Evolutionary conservation across 1,140 invertebrate species (phyloP), one percentile per base, ranked within the genome.

Genomic region (Trichogramma pretiosum): DNA sequence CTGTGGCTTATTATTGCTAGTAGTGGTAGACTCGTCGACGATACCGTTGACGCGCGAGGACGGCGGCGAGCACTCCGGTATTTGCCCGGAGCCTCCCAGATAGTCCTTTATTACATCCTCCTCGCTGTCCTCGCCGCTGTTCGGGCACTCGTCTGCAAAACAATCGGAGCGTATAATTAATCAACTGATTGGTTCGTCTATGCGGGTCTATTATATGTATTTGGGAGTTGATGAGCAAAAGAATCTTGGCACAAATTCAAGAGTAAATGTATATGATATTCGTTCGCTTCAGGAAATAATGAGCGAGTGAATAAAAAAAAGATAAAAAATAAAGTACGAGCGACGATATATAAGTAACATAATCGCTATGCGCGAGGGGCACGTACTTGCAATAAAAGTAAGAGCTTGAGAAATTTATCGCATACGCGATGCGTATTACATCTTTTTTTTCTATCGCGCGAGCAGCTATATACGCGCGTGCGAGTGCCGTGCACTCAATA

Each of bases 101-200:
- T 81, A 82, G 61, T 80, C 78, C 14, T 78, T 82, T 60, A 83
- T 77, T 66, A 82, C 74, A 72, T 82, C 80, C 56, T 82, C 80
- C 59, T 82, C 80, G 56, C 79, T 82, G 41, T 81, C 78, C 33
- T 76, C 77, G 19, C 77, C 77, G 54, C 77, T 78, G 37, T 76
- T 76, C 46, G 74, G 68, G 64, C 76, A 76, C 55, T 77, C 76
- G 65, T 78, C 75, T 77, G 59, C 7, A 66, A 63, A 56, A 36
- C 51, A 40, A 11, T 38, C 11, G 11, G 23, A 33, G 21, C 22
- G 9, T 10, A n/a, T n/a, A n/a, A n/a, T n/a, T n/a, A n/a, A n/a
- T n/a, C n/a, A n/a, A n/a, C n/a, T n/a, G n/a, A n/a, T n/a, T 18
- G 8, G n/a, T 18, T 39, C 23, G 8, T 19, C 37, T 19, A 39